These are phyloP conservation scores for Ophraella communa DNA, from an alignment of 2,888 invertebrate species.

Conservation along the genomic window DNA sequence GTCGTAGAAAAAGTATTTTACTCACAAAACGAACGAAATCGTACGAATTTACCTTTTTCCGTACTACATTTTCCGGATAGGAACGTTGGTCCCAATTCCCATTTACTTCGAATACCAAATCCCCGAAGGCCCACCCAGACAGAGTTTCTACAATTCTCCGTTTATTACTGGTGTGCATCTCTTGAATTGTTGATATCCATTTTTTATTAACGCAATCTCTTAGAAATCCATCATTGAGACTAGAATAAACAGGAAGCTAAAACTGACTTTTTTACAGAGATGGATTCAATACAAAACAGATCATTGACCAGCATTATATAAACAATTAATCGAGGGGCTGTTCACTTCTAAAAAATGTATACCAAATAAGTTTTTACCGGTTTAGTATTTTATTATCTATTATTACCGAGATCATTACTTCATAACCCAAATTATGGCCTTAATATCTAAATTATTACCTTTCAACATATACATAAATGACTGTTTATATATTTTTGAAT, in stretches of 20 bases:
- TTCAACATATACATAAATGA: too few relatives aligned
- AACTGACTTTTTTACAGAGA: not conserved
- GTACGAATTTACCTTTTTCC: not conserved
- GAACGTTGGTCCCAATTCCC: slow-evolving; percentile 1
- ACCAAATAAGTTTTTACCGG: too few relatives aligned
- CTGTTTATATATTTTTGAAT: too few relatives aligned
- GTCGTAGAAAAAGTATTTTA: not conserved
- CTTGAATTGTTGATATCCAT: slow-evolving; percentile 15
- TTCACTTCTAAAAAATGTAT: too few relatives aligned
- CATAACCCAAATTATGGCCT: too few relatives aligned
- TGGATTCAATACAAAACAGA: not conserved
- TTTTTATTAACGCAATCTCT: slow-evolving; percentile 21
- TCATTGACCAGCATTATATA: not conserved
- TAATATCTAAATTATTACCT: too few relatives aligned
- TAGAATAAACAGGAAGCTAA: slow-evolving; percentile 9
- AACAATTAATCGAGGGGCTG: too few relatives aligned
- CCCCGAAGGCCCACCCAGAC: slow-evolving; percentile 9
- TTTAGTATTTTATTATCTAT: too few relatives aligned
- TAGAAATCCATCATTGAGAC: slow-evolving; percentile 8
- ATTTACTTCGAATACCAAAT: not conserved
- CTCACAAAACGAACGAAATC: not conserved
- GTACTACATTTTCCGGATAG: not conserved
- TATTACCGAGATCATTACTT: too few relatives aligned
- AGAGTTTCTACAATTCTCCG: slow-evolving; percentile 6
- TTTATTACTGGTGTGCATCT: slow-evolving; percentile 1